phyloP scores from a whole-genome alignment of 2,797 vertebrate species.

The Pseudocheirus occidentalis region DNA sequence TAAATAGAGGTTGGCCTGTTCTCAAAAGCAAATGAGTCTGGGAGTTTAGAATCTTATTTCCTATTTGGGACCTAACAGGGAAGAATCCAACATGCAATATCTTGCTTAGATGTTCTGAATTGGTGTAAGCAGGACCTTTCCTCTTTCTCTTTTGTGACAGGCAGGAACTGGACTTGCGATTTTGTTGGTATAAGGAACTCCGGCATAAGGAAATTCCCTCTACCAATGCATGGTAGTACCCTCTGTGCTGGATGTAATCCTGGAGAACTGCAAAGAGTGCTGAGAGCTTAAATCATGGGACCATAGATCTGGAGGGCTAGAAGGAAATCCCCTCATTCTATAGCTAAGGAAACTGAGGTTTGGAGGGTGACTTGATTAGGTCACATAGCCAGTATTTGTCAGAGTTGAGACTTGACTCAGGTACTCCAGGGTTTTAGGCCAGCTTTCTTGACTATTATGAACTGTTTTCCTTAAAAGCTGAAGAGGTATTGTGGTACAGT shows the following conservation, averaged over 20 bases:
- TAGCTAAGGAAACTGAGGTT: background rate
- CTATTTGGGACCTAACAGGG: background rate
- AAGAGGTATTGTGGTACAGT: background rate
- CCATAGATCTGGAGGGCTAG: no score
- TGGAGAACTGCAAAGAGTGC: background rate
- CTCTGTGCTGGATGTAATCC: background rate
- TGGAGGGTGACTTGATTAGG: background rate
- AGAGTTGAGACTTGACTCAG: background rate
- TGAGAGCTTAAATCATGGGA: background rate
- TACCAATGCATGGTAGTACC: background rate
- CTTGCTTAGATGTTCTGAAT: background rate
- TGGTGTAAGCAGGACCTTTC: background rate
- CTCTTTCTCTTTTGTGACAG: background rate
- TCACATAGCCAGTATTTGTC: background rate
- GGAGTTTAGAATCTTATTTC: slow-evolving; percentile 14
- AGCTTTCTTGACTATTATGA: background rate
- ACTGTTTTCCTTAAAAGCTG: background rate
- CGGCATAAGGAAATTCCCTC: background rate
- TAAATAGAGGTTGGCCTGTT: slow-evolving; percentile 44
- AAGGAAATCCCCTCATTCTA: background rate
- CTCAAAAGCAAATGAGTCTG: background rate
- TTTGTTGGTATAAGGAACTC: background rate
- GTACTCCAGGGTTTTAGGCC: background rate
- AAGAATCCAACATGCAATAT: background rate
- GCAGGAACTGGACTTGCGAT: background rate